Base-by-base conservation (phyloP, 53 echinoderm and acorn worm species). In the Arbacia lixula region DNA sequence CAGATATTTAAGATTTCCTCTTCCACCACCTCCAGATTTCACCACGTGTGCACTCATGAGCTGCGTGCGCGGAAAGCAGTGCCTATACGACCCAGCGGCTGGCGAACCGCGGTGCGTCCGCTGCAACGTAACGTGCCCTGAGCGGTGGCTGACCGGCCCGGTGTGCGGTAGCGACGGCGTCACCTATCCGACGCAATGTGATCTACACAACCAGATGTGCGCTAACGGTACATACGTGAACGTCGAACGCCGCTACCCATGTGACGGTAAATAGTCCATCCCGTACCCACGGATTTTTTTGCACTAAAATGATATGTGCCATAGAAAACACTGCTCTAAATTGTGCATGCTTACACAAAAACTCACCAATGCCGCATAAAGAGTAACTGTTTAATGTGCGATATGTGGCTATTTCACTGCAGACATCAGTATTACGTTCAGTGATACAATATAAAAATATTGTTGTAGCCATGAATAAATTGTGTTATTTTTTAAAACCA, bases 141-240 rank as follows among this genome's bases (percentile, higher is more conserved):
- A 77, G 39, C 60, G 90, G 51, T 90, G 89, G 87, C 68, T 78
- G 12, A 66, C 68, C 11, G 89, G 78, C 4, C 80, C 78, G 0
- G 53, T 90, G 0, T 93, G 93, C 55, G 93, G 78, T 4, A 77
- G 87, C 5, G 86, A 93, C 72, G 67, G 68, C 35, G 37, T 50
- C 3, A 93, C 93, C 12, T 93, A 90, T 60, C 36, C 76, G 6
- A 90, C 84, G 54, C 82, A 87, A 69, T 93, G 93, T 27, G 71
- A 84, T 5, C 71, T 91, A 50, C 85, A 83, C 53, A 68, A 85
- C 35, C 60, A 91, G 40, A 85, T 91, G 36, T 91, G 91, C 64
- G 39, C 77, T 12, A 91, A 76, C 32, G 52, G 27, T 2, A 36
- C 54, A 29, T 91, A 91, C 57, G 62, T 85, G 20, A 53, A 77